Percentiles rank a stretch among this genome's conserved stretches.
Evolutionary conservation across 2,113 vertebrate genomes (phyloP).

Genomic region (Parus major): DNA sequence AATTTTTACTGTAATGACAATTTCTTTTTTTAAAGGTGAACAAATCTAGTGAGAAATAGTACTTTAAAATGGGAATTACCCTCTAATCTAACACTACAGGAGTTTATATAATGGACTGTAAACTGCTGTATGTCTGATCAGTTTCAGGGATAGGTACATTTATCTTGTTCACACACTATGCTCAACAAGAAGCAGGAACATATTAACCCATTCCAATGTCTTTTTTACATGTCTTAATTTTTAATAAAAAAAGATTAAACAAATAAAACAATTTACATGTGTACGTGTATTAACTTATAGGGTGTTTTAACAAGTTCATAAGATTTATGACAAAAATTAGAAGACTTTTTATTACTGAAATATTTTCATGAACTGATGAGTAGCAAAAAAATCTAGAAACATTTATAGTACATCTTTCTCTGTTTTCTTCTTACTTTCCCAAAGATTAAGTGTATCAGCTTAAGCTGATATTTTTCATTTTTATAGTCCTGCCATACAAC

Average conservation of each 20-base stretch:
- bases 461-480: neutral
- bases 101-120: neutral
- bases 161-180: neutral
- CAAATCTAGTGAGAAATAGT: neutral
- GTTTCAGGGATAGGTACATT: neutral
- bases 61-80: neutral
- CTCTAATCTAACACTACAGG: neutral
- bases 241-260: neutral
- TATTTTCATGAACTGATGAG: neutral
- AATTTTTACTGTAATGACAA: neutral
- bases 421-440: neutral
- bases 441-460: neutral
- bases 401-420: neutral
- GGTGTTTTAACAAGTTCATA: neutral
- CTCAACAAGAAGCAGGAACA: neutral
- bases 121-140: neutral
- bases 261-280: neutral
- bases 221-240: neutral
- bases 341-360: neutral
- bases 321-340: neutral
- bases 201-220: neutral
- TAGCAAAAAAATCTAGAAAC: neutral
- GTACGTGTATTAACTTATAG: neutral
- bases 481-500: neutral
- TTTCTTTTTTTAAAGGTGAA: neutral